These are phyloP conservation scores for Pandemis heparana DNA, from an alignment of 2,888 invertebrate species.

Conservation along the genomic window DNA sequence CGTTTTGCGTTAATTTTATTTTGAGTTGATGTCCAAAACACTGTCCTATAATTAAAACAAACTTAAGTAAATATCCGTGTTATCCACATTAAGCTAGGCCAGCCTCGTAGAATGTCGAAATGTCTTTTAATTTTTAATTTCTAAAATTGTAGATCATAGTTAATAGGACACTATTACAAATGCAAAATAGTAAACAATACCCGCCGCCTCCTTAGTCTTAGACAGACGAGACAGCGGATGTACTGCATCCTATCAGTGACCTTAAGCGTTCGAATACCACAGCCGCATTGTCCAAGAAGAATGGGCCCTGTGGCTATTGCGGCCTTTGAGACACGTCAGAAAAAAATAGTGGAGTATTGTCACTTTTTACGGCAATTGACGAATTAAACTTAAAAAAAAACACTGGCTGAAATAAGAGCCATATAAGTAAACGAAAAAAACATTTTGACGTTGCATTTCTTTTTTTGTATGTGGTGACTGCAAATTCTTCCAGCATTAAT, in stretches of 20 bases:
- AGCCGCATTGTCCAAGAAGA: slow-evolving; percentile 35
- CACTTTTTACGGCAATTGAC: slow-evolving; percentile 12
- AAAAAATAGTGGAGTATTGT: slow-evolving; percentile 31
- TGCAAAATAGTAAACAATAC: neutral
- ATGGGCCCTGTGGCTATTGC: slow-evolving; percentile 25
- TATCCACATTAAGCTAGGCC: too few species aligned
- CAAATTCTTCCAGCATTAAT: neutral
- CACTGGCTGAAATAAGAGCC: neutral
- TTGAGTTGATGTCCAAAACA: too few species aligned
- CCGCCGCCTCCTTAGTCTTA: slow-evolving; percentile 8
- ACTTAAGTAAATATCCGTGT: too few species aligned
- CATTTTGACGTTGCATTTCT: neutral
- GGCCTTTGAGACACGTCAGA: slow-evolving; percentile 20
- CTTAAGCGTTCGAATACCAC: slow-evolving; percentile 31
- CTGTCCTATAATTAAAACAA: too few species aligned
- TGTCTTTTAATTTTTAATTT: neutral
- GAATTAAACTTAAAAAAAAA: neutral
- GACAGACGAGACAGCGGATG: slow-evolving; percentile 31
- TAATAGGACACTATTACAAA: neutral
- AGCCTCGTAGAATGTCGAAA: too few species aligned
- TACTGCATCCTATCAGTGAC: slow-evolving; percentile 36
- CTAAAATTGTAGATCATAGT: neutral
- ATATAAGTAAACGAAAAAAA: neutral
- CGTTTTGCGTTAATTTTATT: too few species aligned
- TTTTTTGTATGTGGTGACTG: neutral